A percentile compares a stretch with the other conserved stretches of the same genome.
Conservation (phyloP, 1,140 invertebrate species). For the Rhopalosiphum maidis region DNA sequence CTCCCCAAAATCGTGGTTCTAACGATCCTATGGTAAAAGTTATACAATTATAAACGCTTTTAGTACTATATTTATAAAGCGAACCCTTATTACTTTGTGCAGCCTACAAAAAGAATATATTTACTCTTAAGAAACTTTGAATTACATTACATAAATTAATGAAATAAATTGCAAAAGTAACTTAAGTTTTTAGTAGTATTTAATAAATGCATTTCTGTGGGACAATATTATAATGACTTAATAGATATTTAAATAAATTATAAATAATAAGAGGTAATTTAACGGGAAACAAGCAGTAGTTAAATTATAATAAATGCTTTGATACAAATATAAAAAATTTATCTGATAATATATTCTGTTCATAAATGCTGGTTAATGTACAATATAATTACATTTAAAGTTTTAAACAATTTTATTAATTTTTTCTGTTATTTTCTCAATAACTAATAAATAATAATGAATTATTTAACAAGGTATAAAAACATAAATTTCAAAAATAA, state of each 20-base stretch:
- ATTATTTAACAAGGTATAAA: neutral
- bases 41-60: neutral
- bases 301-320: neutral
- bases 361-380: neutral
- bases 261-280: neutral
- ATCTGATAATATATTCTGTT: neutral
- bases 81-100: neutral
- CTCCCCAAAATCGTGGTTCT: neutral
- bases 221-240: neutral
- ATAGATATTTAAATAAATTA: neutral
- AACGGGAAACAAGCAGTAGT: neutral
- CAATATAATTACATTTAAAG: neutral
- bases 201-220: neutral
- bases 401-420: neutral
- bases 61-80: neutral
- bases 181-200: neutral
- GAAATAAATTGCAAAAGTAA: neutral
- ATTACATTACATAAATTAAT: conserved; percentile 2
- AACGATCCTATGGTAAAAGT: neutral
- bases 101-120: neutral
- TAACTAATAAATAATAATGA: neutral
- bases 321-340: neutral
- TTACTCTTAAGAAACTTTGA: neutral
- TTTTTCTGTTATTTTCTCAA: neutral
- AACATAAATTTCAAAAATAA: neutral